These are phyloP conservation scores for Gymnogyps californianus DNA, from an alignment of 2,113 vertebrate genomes.

Conservation along the genomic window DNA sequence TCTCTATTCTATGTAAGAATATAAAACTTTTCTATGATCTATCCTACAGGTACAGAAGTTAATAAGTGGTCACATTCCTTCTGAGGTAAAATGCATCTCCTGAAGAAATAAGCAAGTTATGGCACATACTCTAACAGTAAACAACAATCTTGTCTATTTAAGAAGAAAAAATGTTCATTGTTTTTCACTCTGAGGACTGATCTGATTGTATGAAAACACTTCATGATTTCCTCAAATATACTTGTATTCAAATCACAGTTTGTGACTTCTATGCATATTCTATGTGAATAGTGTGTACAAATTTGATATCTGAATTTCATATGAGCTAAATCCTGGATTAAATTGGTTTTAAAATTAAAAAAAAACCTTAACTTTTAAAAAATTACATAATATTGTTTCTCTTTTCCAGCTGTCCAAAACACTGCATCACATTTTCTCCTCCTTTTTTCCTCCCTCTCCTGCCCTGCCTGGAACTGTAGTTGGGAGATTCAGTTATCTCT, in stretches of 20 bases:
- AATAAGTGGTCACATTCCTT: not conserved
- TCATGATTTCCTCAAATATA: not conserved
- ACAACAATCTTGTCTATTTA: not conserved
- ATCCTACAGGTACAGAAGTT: not conserved
- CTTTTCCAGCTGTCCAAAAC: not conserved
- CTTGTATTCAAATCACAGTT: not conserved
- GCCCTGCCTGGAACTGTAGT: not conserved
- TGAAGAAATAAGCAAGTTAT: not conserved
- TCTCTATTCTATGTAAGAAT: not conserved
- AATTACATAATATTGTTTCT: not conserved
- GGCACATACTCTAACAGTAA: not conserved
- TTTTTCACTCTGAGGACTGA: not conserved
- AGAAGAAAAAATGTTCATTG: not conserved
- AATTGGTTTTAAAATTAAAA: not conserved
- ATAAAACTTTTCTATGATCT: not conserved
- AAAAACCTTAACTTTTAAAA: not conserved
- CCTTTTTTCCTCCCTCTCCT: rapidly evolving
- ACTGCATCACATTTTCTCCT: not conserved
- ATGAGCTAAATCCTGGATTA: not conserved
- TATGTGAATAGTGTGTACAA: not conserved
- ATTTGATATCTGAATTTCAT: not conserved
- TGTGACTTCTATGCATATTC: not conserved
- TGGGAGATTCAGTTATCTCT: not conserved
- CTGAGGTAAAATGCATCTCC: not conserved
- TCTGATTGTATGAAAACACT: not conserved